phyloP scores from a whole-genome alignment of 2,113 vertebrate genomes.

The Pogonocichla stellata region DNA sequence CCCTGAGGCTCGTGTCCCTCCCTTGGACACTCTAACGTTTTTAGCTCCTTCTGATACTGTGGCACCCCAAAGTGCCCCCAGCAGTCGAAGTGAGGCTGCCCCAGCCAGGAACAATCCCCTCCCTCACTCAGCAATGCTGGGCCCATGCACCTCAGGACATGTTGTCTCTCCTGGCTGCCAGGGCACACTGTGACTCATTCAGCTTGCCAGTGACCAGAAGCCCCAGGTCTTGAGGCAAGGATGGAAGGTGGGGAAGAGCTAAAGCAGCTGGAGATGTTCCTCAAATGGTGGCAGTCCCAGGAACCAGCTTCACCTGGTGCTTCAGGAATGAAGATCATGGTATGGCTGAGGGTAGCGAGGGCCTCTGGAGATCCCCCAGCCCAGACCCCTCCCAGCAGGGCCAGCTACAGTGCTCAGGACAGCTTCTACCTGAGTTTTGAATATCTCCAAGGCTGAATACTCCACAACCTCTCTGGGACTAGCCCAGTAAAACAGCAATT shows the following conservation, averaged over 20 bases:
- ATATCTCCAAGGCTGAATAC: not conserved
- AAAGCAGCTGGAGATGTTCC: not conserved
- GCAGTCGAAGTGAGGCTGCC: not conserved
- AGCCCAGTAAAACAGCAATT: not conserved
- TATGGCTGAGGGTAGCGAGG: not conserved
- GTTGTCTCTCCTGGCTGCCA: not conserved
- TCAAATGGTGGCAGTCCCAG: not conserved
- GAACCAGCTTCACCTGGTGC: not conserved
- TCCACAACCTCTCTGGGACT: not conserved
- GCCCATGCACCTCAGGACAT: not conserved
- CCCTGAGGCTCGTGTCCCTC: not conserved
- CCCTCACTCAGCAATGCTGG: not conserved
- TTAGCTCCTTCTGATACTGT: not conserved
- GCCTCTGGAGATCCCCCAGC: not conserved
- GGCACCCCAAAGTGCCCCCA: not conserved
- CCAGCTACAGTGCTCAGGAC: not conserved
- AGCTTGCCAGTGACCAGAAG: not conserved
- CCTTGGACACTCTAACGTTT: not conserved
- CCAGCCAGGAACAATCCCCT: not conserved
- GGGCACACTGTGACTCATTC: not conserved
- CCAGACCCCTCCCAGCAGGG: not conserved
- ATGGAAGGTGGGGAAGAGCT: not conserved
- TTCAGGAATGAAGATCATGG: not conserved
- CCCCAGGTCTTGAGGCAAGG: not conserved
- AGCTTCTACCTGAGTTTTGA: not conserved